A percentile compares a stretch with the other conserved stretches of the same genome.
Evolutionary conservation across 1,140 invertebrate genomes (phyloP).

Genomic region (Agrilus planipennis): DNA sequence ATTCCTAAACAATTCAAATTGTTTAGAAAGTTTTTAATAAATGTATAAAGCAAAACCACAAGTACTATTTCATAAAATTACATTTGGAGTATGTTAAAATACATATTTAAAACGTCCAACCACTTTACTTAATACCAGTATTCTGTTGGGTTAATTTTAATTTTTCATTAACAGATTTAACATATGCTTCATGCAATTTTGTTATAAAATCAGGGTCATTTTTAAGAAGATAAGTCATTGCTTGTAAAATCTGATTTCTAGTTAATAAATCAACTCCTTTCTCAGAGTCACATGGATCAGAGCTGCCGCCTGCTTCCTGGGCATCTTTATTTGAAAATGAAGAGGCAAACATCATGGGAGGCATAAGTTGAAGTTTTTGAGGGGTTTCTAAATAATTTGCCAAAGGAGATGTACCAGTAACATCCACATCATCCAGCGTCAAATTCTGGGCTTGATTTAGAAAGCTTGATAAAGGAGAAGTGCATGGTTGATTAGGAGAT

Average conservation of each 20-base stretch:
- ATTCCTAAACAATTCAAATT: no score
- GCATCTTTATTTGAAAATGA: constrained; percentile 21
- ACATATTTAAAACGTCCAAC: no score
- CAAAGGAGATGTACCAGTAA: constrained; percentile 34
- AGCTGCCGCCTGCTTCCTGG: constrained; percentile 11
- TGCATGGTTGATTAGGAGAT: constrained; percentile 20
- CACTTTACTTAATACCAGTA: no score
- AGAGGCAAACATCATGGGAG: constrained; percentile 69
- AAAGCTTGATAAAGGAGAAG: constrained; percentile 37
- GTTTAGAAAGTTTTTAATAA: no score
- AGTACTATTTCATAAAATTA: no score
- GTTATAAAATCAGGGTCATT: constrained; percentile 77
- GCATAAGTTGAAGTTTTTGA: constrained; percentile 60
- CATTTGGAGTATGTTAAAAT: no score
- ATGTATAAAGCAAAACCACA: no score
- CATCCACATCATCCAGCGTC: constrained; percentile 24
- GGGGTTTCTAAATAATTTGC: constrained; percentile 39
- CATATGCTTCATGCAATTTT: constrained; percentile 80
- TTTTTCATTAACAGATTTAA: constrained; percentile 69
- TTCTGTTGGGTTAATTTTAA: constrained; percentile 41
- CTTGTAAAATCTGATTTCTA: constrained; percentile 76
- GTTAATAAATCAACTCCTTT: constrained; percentile 56
- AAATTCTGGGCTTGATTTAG: constrained; percentile 28
- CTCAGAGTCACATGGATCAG: constrained; percentile 12
- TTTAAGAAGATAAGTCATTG: constrained; percentile 74